Evolutionary conservation across 2,888 invertebrate genomes (phyloP).

Genomic region (Alloplasta piceator): DNA sequence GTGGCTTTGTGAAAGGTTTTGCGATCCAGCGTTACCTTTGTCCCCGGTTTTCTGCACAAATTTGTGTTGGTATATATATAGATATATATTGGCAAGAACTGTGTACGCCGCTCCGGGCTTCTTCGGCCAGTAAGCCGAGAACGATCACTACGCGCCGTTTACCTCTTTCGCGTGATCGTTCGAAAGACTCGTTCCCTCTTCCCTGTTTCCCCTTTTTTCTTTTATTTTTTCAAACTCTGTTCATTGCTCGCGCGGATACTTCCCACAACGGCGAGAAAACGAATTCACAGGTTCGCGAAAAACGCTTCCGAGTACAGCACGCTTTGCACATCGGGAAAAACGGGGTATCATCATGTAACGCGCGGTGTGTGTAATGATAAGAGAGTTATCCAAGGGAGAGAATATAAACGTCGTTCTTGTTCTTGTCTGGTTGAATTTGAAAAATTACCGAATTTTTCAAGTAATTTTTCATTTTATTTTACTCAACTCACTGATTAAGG

Average conservation of each 20-base stretch:
- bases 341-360: constrained; percentile 28
- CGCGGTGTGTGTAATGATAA: constrained; percentile 30
- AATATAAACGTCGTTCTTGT: background rate
- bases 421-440: background rate
- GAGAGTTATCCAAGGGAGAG: background rate
- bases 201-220: background rate
- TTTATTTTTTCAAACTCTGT: constrained; percentile 12
- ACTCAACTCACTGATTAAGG: no score
- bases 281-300: constrained; percentile 60
- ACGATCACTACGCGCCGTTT: constrained; percentile 63
- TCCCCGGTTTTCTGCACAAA: no score
- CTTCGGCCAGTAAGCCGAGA: constrained; percentile 56
- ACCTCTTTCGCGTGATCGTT: constrained; percentile 67
- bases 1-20: no score
- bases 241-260: constrained; percentile 42
- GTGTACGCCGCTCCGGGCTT: constrained; percentile 48
- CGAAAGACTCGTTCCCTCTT: constrained; percentile 26
- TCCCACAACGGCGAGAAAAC: constrained; percentile 58
- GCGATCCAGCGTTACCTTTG: no score
- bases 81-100: background rate
- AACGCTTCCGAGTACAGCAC: constrained; percentile 58
- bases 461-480: no score
- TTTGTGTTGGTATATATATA: background rate
- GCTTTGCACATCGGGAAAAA: constrained; percentile 25
- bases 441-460: no score